These are phyloP conservation scores for Morpho achilles DNA, from an alignment of 2,888 invertebrate genomes.

Conservation along the genomic window DNA sequence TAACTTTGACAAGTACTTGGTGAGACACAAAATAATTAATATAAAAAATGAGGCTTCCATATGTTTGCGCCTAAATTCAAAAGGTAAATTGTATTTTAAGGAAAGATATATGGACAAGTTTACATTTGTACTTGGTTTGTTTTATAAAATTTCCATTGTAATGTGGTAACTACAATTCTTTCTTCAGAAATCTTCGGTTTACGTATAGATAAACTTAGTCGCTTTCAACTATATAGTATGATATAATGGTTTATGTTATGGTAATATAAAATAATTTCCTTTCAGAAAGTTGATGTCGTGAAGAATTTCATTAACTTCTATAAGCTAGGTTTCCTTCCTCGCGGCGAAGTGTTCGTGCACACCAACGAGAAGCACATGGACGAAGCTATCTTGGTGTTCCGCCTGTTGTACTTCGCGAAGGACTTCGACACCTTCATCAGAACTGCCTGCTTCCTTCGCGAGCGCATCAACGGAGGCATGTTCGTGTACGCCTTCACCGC, in stretches of 20 bases:
- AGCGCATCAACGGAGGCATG: conserved; percentile 85
- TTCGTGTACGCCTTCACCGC: conserved; percentile 85
- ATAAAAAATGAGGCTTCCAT: too few relatives aligned
- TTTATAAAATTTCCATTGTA: too few relatives aligned
- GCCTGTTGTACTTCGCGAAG: conserved; percentile 82
- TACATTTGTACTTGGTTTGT: too few relatives aligned
- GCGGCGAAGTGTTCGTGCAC: conserved; percentile 80
- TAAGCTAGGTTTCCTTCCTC: conserved; percentile 79
- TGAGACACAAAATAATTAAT: conserved; percentile 31
- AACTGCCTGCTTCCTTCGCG: conserved; percentile 84
- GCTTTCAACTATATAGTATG: too few relatives aligned
- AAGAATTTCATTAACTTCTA: conserved; percentile 77
- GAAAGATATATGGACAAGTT: too few relatives aligned
- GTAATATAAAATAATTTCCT: background rate
- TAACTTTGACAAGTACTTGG: conserved; percentile 78
- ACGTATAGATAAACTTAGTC: too few relatives aligned
- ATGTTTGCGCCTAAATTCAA: too few relatives aligned
- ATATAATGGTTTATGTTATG: background rate
- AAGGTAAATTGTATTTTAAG: too few relatives aligned
- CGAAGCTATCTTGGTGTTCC: conserved; percentile 81
- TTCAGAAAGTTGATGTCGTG: conserved; percentile 76
- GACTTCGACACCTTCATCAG: conserved; percentile 84
- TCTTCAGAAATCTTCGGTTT: too few relatives aligned
- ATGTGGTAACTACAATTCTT: too few relatives aligned
- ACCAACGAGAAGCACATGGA: conserved; percentile 80